Evolutionary conservation across 2,113 vertebrate species (phyloP).

Genomic region (Laterallus jamaicensis): DNA sequence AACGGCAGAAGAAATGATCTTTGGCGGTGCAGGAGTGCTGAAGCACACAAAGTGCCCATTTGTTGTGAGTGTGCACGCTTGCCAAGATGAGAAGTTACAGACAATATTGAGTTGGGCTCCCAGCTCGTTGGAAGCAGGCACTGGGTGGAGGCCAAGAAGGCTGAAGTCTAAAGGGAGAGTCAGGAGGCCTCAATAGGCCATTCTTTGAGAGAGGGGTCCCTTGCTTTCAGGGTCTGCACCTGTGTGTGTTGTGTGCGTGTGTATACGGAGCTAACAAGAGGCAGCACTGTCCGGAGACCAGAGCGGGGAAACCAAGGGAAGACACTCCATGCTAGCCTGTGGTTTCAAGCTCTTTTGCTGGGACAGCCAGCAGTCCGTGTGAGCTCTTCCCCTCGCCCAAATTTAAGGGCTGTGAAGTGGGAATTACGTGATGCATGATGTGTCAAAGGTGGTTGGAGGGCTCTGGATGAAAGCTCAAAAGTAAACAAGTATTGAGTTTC

Average conservation of each 20-base stretch:
- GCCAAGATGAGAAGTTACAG: slow-evolving; percentile 40
- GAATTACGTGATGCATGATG: neutral
- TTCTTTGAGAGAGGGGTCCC: neutral
- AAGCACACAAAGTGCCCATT: slow-evolving; percentile 23
- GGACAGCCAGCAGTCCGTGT: neutral
- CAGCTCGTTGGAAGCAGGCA: slow-evolving; percentile 37
- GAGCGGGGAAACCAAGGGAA: neutral
- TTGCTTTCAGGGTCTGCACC: slow-evolving; percentile 41
- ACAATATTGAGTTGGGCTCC: slow-evolving; percentile 40
- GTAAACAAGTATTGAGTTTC: neutral
- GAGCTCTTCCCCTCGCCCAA: neutral
- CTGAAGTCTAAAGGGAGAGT: neutral
- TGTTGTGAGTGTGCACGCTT: neutral
- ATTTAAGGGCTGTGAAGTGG: neutral
- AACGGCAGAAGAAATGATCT: slow-evolving; percentile 32
- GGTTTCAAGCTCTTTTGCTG: neutral
- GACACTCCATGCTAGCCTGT: rapidly evolving
- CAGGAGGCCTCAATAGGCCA: neutral
- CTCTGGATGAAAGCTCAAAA: neutral
- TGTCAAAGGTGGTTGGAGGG: neutral
- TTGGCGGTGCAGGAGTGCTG: neutral
- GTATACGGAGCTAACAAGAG: neutral
- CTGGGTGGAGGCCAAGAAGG: slow-evolving; percentile 35
- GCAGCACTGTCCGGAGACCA: neutral
- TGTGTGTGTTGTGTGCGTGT: neutral